Evolutionary conservation across 2,113 vertebrate genomes (phyloP).

Genomic region (Rana temporaria): DNA sequence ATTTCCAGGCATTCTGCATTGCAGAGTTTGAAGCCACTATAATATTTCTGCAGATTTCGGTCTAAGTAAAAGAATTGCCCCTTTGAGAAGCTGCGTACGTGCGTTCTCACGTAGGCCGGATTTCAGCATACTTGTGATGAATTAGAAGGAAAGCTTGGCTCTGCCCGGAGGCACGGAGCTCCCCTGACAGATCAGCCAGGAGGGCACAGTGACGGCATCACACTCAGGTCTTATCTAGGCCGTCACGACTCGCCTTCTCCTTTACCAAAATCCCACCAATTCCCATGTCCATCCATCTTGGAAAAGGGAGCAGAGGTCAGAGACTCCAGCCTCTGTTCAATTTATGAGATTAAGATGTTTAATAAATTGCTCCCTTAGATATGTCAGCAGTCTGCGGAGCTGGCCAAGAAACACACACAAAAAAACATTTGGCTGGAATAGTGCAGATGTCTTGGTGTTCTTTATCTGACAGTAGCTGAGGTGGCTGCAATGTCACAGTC

Average conservation of each 20-base stretch:
- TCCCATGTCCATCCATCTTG: constrained; percentile 37
- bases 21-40: no score
- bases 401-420: constrained; percentile 25
- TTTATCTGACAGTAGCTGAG: constrained; percentile 11
- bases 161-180: neutral
- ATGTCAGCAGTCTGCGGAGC: neutral
- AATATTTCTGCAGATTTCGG: no score
- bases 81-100: neutral
- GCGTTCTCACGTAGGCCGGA: constrained; percentile 29
- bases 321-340: constrained; percentile 5
- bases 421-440: neutral
- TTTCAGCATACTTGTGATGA: constrained; percentile 13
- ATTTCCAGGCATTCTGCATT: no score
- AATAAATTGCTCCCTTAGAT: constrained; percentile 35
- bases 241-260: constrained; percentile 2
- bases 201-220: constrained; percentile 21
- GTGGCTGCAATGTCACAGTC: neutral
- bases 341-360: constrained; percentile 28
- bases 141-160: neutral
- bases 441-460: neutral
- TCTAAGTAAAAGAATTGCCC: neutral
- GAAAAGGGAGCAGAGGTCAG: neutral
- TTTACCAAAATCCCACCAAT: constrained; percentile 26
- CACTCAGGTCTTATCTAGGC: constrained; percentile 5
- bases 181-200: constrained; percentile 19